Evolutionary conservation across 2,797 vertebrate species (phyloP).

Genomic region (Perodicticus potto): DNA sequence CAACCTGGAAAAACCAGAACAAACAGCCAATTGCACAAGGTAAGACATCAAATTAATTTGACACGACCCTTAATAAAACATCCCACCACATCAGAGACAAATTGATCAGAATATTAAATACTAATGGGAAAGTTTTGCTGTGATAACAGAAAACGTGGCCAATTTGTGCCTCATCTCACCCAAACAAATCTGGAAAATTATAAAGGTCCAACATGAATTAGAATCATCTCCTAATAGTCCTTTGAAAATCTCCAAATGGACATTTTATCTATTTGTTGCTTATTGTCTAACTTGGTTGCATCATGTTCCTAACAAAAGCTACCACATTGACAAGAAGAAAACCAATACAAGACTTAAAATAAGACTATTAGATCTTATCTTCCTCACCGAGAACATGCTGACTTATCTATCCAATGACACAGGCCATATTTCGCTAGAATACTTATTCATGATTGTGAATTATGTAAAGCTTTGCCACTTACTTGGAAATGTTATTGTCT

Average conservation of each 20-base stretch:
- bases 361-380: not conserved
- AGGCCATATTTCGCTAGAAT: not conserved
- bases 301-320: not conserved
- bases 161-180: not conserved
- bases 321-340: not conserved
- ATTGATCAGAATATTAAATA: not conserved
- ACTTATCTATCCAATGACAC: not conserved
- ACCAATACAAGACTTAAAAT: not conserved
- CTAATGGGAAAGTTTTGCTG: not conserved
- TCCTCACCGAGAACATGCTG: not conserved
- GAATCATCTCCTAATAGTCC: not conserved
- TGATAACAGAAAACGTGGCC: not conserved
- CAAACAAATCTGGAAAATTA: not conserved
- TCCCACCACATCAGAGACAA: not conserved
- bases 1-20: not conserved
- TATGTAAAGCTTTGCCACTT: not conserved
- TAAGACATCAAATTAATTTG: not conserved
- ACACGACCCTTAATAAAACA: not conserved
- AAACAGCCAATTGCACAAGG: not conserved
- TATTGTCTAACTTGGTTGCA: not conserved
- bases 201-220: not conserved
- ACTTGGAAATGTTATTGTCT: not conserved
- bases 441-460: slow-evolving; percentile 25
- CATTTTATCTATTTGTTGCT: not conserved
- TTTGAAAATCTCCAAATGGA: not conserved